Evolutionary conservation across 2,797 vertebrate species (phyloP), one percentile per base, ranked within the genome.

Genomic region (Pangasius sanitwongsei): DNA sequence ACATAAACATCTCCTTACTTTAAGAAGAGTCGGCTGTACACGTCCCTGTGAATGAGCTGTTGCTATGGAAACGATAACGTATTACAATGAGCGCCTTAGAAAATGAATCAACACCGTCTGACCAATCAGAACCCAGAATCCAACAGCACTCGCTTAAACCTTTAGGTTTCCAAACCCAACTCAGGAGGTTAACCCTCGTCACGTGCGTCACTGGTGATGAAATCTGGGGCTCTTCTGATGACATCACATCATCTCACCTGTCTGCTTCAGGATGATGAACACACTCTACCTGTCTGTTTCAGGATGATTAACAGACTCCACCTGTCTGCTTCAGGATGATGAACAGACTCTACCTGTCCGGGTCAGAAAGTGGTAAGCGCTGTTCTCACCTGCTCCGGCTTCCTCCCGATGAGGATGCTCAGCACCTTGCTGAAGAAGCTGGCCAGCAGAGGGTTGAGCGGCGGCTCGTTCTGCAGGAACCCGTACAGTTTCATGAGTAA

Each of bases 371-470:
- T 13, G 6, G 37, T 41, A 25, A 25, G 4, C 0, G 34, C 44
- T 15, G 81, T 0, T 2, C 89, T 92, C 93, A 99, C 98, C 97
- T 99, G 98, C 94, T 99, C 98, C 87, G 98, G 98, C 93, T 99
- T 99, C 93, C 98, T 97, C 94, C 98, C 99, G 94, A 99, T 99
- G 90, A 99, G 98, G 94, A 99, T 99, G 93, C 98, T 99, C 91
- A 99, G 95, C 92, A 99, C 98, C 95, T 99, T 99, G 94, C 98
- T 99, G 96, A 99, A 99, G 95, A 99, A 99, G 95, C 98, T 99
- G 94, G 98, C 98, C 91, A 99, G 95, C 41, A 99, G 96, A 1
- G 98, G 98, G 93, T 99, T 99, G 90, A 99, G 95, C 85, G 98
- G 98, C 0, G 97, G 95, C 87, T 98, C 97, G 44, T 97, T 98